Base-by-base conservation (phyloP, 2,888 invertebrate genomes). In the Troglohyphantes excavatus region DNA sequence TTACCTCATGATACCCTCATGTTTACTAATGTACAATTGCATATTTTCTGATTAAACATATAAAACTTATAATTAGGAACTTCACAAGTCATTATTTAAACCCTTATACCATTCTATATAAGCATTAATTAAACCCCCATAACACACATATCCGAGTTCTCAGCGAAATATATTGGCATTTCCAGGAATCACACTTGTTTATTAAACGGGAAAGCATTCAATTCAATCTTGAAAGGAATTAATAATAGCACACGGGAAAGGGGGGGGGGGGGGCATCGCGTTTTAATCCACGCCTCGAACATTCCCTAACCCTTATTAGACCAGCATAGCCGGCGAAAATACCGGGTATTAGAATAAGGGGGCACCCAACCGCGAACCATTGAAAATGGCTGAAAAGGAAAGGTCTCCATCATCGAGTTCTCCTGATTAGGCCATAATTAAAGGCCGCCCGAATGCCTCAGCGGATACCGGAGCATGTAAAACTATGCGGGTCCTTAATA, bases 381-480 rank as follows among this genome's bases (percentile, higher is more conserved):
- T 53, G 53, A 53, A 53, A 39, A 53, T 9, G 53, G 17, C 9
- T 17, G 39, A n/a, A n/a, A n/a, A n/a, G n/a, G n/a, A n/a, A 33
- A 33, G 33, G 33, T 33, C 33, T 33, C 33, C 33, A 33, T 33
- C 33, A 9, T 17, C 73, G n/a, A n/a, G 46, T 75, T n/a, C 61
- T 29, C 61, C 43, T 75, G 75, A 84, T 84, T 75, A 84, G 85
- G 78, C 76, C 76, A 85, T 76, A 85, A 84, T 85, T 85, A 76
- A 78, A 85, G 33, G 53, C 59, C 67, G 33, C 27, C 21, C 59
- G 33, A 59, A 46, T 46, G 70, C 21, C 21, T 43, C 17, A 6
- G 17, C n/a, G 53, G 53, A 53, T 53, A 13, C 43, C 7, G 67
- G 67, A 46, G 68, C 73, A 46, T 39, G 21, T n/a, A 21, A 13